Evolutionary conservation across 2,888 invertebrate genomes (phyloP).

Genomic region (Lasioglossum oenotherae): DNA sequence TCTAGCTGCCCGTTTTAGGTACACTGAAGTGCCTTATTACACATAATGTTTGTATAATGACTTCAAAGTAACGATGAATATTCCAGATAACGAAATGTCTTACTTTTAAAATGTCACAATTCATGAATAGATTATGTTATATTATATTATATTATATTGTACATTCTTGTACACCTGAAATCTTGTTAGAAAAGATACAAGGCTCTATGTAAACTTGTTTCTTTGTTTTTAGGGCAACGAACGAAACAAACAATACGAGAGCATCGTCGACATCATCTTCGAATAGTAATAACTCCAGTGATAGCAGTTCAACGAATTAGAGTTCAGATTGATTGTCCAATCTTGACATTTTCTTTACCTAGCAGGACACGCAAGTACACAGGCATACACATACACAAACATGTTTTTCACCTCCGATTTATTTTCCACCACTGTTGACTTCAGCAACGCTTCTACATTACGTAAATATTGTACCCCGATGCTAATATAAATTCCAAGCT

Average conservation of each 20-base stretch:
- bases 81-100: neutral
- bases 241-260: constrained; percentile 77
- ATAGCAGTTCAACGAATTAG: constrained; percentile 75
- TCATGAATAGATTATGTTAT: neutral
- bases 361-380: constrained; percentile 69
- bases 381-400: constrained; percentile 33
- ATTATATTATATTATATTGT: neutral
- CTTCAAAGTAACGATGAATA: neutral
- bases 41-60: constrained; percentile 10
- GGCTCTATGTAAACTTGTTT: neutral
- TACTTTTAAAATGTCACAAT: neutral
- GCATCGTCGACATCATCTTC: constrained; percentile 68
- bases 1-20: constrained; percentile 82
- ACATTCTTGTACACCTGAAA: neutral
- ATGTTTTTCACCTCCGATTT: constrained; percentile 68
- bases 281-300: constrained; percentile 73
- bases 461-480: constrained; percentile 45
- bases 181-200: neutral
- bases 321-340: constrained; percentile 74
- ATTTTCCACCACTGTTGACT: constrained; percentile 56
- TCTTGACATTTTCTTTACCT: constrained; percentile 72
- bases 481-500: constrained; percentile 55
- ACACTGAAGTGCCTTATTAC: constrained; percentile 31
- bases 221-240: constrained; percentile 75
- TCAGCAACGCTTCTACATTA: constrained; percentile 49